Percentiles rank a stretch among this genome's conserved stretches.
These are phyloP conservation scores for Tachyglossus aculeatus DNA, from an alignment of 2,797 vertebrate species.

Conservation along the genomic window DNA sequence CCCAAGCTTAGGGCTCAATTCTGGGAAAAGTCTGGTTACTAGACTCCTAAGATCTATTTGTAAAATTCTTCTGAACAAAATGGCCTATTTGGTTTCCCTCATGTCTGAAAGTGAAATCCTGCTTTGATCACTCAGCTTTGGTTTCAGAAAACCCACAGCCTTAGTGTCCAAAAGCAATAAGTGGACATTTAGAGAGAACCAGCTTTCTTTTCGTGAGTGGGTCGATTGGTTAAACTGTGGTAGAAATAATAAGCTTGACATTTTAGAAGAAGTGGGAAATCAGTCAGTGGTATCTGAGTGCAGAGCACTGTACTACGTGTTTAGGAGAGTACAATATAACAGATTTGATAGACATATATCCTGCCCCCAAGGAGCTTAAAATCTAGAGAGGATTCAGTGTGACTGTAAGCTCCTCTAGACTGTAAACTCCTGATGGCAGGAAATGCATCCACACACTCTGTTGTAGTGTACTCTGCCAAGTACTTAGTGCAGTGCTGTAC, in stretches of 20 bases:
- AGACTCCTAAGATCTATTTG: constrained; percentile 30
- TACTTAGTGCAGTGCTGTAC: too few species aligned
- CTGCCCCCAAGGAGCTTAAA: too few species aligned
- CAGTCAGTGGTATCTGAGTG: too few species aligned
- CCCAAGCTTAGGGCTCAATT: neutral
- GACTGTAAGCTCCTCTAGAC: too few species aligned
- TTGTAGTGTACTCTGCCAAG: too few species aligned
- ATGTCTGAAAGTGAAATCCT: constrained; percentile 40
- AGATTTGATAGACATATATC: too few species aligned
- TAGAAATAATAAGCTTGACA: constrained; percentile 6
- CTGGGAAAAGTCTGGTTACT: constrained; percentile 28
- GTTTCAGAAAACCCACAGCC: constrained; percentile 37
- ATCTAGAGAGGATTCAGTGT: too few species aligned
- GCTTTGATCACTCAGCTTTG: constrained; percentile 24
- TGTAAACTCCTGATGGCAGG: too few species aligned
- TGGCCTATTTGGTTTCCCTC: constrained; percentile 9
- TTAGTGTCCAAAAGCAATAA: constrained; percentile 11
- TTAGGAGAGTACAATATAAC: too few species aligned
- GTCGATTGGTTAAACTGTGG: neutral
- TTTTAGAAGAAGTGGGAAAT: too few species aligned
- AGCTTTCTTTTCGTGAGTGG: neutral
- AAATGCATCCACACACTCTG: too few species aligned
- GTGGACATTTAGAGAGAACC: neutral
- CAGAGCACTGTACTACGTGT: too few species aligned
- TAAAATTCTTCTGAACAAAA: constrained; percentile 31